phyloP scores from a whole-genome alignment of 23 tunicate genomes.

The Ascidia mentula region DNA sequence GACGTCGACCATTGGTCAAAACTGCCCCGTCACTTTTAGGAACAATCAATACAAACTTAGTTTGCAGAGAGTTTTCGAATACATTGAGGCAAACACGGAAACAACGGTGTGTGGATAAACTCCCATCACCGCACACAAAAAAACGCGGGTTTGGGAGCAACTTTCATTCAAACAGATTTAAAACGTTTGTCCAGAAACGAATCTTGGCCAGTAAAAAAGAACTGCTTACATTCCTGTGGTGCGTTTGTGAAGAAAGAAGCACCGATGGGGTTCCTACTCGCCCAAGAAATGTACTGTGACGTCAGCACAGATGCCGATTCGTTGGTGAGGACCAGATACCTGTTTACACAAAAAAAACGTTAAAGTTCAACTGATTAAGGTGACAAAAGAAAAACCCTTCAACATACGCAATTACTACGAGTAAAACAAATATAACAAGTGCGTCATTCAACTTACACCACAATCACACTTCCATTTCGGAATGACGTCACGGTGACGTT shows the following conservation, averaged over 20 bases:
- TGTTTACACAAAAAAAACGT: background rate
- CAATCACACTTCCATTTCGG: background rate
- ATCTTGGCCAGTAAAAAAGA: no score
- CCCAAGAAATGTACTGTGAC: background rate
- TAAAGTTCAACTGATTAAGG: background rate
- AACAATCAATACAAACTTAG: no score
- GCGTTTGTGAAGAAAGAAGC: background rate
- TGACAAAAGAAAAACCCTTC: background rate
- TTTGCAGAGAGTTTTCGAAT: no score
- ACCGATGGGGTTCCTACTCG: background rate
- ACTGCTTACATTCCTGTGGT: background rate
- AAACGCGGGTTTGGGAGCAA: no score
- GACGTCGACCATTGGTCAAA: no score
- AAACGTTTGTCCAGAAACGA: no score
- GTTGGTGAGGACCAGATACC: background rate
- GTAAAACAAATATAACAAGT: background rate
- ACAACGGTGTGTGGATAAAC: no score
- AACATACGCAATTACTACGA: background rate
- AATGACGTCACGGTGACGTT: background rate
- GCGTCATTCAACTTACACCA: background rate
- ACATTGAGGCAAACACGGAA: no score
- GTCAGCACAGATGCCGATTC: background rate
- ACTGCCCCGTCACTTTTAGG: no score
- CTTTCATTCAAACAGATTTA: no score
- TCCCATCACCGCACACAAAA: no score